A percentile compares a stretch with the other conserved stretches of the same genome.
These are phyloP conservation scores for Psettodes erumei DNA, from an alignment of 2,113 vertebrate species.

Conservation along the genomic window DNA sequence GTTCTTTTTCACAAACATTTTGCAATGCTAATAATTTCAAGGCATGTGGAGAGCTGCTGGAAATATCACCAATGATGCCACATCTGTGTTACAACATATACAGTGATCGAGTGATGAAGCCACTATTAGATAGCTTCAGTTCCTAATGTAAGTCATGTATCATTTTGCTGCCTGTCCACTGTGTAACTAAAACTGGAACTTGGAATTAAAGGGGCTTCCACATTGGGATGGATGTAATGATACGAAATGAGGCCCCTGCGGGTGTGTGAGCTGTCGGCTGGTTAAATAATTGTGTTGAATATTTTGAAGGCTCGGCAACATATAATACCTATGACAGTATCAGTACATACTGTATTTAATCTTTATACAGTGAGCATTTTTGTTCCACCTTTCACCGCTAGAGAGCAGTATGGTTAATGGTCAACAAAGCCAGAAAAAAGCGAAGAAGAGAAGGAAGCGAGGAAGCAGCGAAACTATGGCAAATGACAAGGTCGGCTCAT, in stretches of 20 bases:
- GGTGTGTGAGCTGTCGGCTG: not conserved
- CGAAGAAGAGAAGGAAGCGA: conserved; percentile 3
- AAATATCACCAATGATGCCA: not conserved
- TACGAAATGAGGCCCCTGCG: not conserved
- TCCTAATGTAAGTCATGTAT: not conserved
- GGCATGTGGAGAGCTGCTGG: not conserved
- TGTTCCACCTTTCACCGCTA: too few relatives aligned
- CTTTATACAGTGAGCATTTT: too few relatives aligned
- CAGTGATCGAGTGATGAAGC: too few relatives aligned
- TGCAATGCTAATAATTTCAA: not conserved
- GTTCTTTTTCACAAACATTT: not conserved
- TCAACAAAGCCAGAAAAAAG: not conserved
- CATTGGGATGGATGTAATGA: not conserved
- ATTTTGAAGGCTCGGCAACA: not conserved
- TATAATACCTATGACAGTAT: too few relatives aligned
- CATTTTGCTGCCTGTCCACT: not conserved
- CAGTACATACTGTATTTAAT: too few relatives aligned
- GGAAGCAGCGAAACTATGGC: conserved; percentile 60
- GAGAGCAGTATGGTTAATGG: conserved; percentile 7
- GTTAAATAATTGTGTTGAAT: not conserved
- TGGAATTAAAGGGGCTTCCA: not conserved
- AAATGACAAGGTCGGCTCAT: conserved; percentile 76
- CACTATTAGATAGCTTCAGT: not conserved
- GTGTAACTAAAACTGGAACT: not conserved
- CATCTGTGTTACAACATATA: not conserved